Evolutionary conservation across 2,113 vertebrate genomes (phyloP), one percentile per base, ranked within the genome.

Genomic region (Sarotherodon lohbergeri): DNA sequence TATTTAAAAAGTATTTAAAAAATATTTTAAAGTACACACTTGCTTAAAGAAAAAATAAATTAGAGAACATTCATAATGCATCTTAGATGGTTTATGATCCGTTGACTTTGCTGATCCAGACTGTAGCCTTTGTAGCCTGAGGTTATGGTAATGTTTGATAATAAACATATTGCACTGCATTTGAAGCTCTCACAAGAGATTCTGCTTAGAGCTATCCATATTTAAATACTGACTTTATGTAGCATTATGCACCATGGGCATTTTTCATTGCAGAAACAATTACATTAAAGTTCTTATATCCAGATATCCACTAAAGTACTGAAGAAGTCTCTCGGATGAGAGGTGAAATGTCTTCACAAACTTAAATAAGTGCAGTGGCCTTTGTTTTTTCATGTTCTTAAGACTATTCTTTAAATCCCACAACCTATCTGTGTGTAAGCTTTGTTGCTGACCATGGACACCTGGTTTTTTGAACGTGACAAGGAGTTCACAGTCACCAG

Each of bases 51-150:
- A 76, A 90, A 87, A 43, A 61, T 81, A 85, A 36, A 76, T 7
- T 8, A 54, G 73, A 79, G 9, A 59, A 24, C 66, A 52, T 7
- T 10, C 46, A 82, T 66, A 66, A 48, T 10, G 52, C 78, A 81
- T 85, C 86, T 56, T 39, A 54, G 80, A 59, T 76, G 86, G 55
- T 88, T 93, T 73, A 92, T 66, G 87, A 63, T 73, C 56, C 89
- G 7, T 88, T 90, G 89, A 84, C 71, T 89, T 55, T 52, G 76
- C 43, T 36, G 82, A 87, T 63, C 76, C 22, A 8, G 10, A n/a
- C 48, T 52, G 66, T 56, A 36, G 54, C 55, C 9, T 50, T 61
- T 36, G 34, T 57, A 86, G 87, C 92, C 79, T 1, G 12, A 6
- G 85, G 90, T 84, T 41, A 86, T 73, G 54, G 8, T 27, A 78